Conservation (phyloP, 2,888 invertebrate genomes). For the Busseola fusca region DNA sequence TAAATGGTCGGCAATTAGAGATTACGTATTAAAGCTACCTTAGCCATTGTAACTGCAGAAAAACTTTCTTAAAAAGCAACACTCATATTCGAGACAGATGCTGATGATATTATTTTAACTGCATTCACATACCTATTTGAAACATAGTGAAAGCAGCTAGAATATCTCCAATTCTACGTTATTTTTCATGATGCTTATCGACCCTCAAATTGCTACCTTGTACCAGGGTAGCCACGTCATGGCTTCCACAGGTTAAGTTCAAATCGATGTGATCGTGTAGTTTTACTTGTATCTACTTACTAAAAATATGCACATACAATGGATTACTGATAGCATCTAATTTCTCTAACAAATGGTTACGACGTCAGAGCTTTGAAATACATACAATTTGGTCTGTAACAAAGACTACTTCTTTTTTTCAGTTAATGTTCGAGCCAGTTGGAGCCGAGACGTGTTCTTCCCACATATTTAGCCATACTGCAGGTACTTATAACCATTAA, state of each 20-base stretch:
- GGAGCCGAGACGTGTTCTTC: constrained; percentile 69
- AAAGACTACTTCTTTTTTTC: constrained; percentile 65
- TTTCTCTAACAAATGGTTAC: constrained; percentile 33
- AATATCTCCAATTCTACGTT: neutral
- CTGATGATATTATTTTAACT: neutral
- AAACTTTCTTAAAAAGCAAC: neutral
- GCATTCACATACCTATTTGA: neutral
- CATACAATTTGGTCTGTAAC: constrained; percentile 17
- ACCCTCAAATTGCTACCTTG: neutral
- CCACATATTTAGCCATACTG: constrained; percentile 63
- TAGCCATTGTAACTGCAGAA: neutral
- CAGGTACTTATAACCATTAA: constrained; percentile 68
- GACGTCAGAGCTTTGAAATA: constrained; percentile 29
- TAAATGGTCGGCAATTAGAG: neutral
- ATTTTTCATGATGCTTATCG: neutral
- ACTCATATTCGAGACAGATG: neutral
- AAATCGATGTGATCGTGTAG: constrained; percentile 17
- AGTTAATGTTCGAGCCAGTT: constrained; percentile 82
- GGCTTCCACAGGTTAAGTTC: constrained; percentile 6
- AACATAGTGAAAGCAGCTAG: neutral
- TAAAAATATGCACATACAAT: constrained; percentile 30
- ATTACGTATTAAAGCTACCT: neutral
- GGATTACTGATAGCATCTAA: constrained; percentile 38
- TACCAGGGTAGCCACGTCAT: neutral
- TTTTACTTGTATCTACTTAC: neutral